Conservation (phyloP, 2,113 vertebrate species). For the Myodes glareolus region DNA sequence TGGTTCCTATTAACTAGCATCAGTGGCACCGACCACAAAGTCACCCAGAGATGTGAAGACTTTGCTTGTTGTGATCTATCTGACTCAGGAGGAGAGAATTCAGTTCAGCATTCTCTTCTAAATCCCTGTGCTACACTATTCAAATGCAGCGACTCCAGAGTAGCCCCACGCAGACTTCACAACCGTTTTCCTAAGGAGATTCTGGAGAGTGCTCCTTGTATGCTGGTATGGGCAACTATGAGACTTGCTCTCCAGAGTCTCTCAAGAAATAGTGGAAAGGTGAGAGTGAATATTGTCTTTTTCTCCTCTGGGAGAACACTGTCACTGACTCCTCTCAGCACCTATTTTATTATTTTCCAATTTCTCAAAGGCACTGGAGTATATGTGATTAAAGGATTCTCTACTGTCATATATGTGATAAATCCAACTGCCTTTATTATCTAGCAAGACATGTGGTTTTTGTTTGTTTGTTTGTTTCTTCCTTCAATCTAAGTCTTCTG, state of each 20-base stretch:
- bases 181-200: background rate
- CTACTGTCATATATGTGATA: slow-evolving; percentile 65
- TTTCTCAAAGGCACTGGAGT: slow-evolving; percentile 72
- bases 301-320: slow-evolving; percentile 52
- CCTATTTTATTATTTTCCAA: slow-evolving; percentile 70
- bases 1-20: slow-evolving; percentile 53
- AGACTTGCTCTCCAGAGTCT: slow-evolving; percentile 45
- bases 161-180: background rate
- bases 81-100: background rate
- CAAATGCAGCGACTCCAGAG: background rate
- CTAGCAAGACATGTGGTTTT: background rate
- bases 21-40: slow-evolving; percentile 51
- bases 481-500: slow-evolving; percentile 50
- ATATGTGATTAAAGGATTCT: slow-evolving; percentile 77
- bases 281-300: slow-evolving; percentile 55
- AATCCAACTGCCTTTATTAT: slow-evolving; percentile 75
- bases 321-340: slow-evolving; percentile 64
- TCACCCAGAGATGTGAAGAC: slow-evolving; percentile 42
- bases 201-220: background rate
- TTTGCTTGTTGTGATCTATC: background rate
- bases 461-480: background rate
- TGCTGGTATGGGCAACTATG: background rate
- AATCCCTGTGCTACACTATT: background rate
- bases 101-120: background rate
- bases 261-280: slow-evolving; percentile 48